These are phyloP conservation scores for Brachionus manjavacas DNA, from an alignment of 1,140 invertebrate genomes.

Conservation along the genomic window DNA sequence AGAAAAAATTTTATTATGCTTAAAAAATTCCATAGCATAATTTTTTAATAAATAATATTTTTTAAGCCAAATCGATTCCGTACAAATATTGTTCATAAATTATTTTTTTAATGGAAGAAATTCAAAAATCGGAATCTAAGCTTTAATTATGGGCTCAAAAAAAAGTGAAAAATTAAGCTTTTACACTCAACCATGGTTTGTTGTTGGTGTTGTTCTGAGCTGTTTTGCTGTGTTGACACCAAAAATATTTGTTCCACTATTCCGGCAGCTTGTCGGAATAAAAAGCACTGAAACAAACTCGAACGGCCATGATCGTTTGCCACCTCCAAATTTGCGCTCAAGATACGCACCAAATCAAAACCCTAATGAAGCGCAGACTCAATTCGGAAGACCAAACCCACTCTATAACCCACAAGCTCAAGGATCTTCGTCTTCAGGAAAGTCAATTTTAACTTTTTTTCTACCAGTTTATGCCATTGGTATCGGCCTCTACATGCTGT, in stretches of 20 bases:
- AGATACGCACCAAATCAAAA: background rate
- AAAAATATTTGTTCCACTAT: conserved; percentile 41
- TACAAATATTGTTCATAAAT: conserved; percentile 1
- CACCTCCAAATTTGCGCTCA: background rate
- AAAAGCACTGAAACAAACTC: background rate
- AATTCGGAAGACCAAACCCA: background rate
- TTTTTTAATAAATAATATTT: background rate
- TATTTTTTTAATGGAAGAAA: background rate
- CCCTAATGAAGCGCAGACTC: background rate
- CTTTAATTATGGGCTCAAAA: background rate
- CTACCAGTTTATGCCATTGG: conserved; percentile 39
- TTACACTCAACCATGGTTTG: conserved; percentile 27
- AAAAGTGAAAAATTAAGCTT: conserved; percentile 23
- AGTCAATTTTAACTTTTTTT: conserved; percentile 35
- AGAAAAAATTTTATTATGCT: background rate
- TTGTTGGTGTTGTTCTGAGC: background rate
- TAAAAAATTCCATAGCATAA: background rate
- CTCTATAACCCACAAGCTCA: background rate
- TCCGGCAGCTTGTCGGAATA: background rate
- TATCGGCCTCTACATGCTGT: conserved; percentile 39
- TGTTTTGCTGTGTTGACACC: conserved; percentile 40
- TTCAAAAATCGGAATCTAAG: background rate
- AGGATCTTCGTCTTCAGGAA: background rate
- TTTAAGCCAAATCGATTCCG: background rate
- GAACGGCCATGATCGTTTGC: background rate